phyloP scores from a whole-genome alignment of 2,113 vertebrate species.

The Chaenogobius annularis region DNA sequence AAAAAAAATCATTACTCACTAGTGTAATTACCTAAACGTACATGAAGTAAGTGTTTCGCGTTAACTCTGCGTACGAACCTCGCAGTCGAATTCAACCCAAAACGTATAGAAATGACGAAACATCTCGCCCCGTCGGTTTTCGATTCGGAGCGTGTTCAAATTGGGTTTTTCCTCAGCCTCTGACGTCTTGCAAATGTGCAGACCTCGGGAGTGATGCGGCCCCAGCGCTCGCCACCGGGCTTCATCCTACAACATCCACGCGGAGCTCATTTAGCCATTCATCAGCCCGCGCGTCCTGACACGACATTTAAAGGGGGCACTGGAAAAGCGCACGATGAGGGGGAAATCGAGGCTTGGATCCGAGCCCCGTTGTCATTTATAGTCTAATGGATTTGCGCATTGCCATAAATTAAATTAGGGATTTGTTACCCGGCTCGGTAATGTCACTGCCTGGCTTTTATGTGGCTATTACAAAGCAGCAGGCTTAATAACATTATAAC shows the following conservation, averaged over 20 bases:
- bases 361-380: neutral
- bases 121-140: constrained; percentile 2
- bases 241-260: no score
- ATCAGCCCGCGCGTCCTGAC: no score
- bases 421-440: neutral
- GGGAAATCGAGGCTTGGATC: no score
- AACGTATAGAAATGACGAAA: neutral
- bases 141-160: constrained; percentile 5
- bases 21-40: constrained; percentile 1
- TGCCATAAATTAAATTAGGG: constrained; percentile 3
- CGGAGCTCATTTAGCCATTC: no score
- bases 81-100: neutral
- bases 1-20: neutral
- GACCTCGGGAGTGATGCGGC: no score
- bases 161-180: constrained; percentile 15
- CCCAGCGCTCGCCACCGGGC: no score
- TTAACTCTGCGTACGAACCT: neutral
- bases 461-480: neutral
- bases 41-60: neutral
- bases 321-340: no score
- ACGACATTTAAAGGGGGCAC: no score
- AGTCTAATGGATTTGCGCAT: neutral
- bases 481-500: neutral
- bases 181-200: constrained; percentile 24
- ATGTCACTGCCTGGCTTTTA: no score